Evolutionary conservation across 2,113 vertebrate genomes (phyloP).

Genomic region (Rhadina sibilatrix): DNA sequence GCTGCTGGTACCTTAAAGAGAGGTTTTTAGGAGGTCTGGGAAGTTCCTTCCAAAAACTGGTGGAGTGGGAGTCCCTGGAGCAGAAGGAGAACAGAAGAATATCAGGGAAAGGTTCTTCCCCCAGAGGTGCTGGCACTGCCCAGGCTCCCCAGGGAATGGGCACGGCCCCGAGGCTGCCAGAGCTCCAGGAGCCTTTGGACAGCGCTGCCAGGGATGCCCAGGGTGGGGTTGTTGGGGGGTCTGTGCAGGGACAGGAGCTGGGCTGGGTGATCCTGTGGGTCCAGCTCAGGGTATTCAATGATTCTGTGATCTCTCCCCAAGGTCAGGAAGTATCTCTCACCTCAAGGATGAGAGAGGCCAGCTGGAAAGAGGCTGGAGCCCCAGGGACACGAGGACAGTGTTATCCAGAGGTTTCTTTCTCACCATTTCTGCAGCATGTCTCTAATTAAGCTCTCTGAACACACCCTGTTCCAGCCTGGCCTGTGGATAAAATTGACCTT

Average conservation of each 20-base stretch:
- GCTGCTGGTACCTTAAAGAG: background rate
- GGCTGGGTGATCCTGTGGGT: accelerated
- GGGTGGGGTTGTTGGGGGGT: background rate
- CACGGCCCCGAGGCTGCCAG: background rate
- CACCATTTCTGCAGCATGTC: background rate
- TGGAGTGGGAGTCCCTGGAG: background rate
- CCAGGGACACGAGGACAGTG: background rate
- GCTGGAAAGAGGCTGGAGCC: background rate
- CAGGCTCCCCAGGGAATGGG: background rate
- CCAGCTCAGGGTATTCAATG: background rate
- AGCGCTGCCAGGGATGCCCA: background rate
- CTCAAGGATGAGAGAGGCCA: background rate
- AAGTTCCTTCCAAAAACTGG: background rate
- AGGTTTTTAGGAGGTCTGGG: background rate
- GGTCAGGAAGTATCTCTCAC: background rate
- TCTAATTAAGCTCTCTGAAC: background rate
- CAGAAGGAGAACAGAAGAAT: background rate
- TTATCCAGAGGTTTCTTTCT: background rate
- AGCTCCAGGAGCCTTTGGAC: background rate
- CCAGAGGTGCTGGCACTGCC: background rate
- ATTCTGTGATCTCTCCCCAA: background rate
- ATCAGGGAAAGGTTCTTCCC: background rate
- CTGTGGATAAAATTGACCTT: background rate
- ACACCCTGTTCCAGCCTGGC: background rate
- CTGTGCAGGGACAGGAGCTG: background rate